Evolutionary conservation across 1,140 invertebrate genomes (phyloP).

Genomic region (Pentalonia nigronervosa): DNA sequence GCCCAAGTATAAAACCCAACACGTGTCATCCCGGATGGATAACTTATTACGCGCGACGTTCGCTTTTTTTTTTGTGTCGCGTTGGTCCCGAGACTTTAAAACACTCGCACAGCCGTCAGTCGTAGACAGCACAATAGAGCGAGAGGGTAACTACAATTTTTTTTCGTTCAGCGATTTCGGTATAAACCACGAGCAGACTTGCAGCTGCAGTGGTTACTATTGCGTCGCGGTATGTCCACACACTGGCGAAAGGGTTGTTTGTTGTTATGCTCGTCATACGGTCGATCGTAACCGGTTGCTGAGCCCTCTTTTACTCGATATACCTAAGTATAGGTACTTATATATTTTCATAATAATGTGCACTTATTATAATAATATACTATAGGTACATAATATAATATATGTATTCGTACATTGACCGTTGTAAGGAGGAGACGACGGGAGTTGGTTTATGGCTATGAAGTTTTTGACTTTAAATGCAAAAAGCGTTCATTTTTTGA

Average conservation of each 20-base stretch:
- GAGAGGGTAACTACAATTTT: neutral
- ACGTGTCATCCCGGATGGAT: neutral
- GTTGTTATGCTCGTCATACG: neutral
- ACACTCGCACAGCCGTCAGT: neutral
- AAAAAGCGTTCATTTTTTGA: neutral
- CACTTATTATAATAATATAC: neutral
- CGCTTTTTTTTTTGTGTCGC: neutral
- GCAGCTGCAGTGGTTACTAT: neutral
- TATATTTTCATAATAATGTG: neutral
- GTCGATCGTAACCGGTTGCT: neutral
- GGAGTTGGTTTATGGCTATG: neutral
- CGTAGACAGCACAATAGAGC: neutral
- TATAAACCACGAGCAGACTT: neutral
- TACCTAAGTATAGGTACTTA: neutral
- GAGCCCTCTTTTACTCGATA: neutral
- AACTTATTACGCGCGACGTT: neutral
- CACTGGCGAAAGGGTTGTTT: neutral
- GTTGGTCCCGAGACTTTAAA: neutral
- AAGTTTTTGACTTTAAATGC: neutral
- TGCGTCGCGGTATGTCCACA: neutral
- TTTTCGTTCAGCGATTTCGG: neutral
- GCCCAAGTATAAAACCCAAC: neutral
- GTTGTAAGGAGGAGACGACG: neutral
- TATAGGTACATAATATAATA: too few relatives aligned
- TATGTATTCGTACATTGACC: neutral